Evolutionary conservation across 2,113 vertebrate species (phyloP).

Genomic region (Hemibagrus wyckioides): DNA sequence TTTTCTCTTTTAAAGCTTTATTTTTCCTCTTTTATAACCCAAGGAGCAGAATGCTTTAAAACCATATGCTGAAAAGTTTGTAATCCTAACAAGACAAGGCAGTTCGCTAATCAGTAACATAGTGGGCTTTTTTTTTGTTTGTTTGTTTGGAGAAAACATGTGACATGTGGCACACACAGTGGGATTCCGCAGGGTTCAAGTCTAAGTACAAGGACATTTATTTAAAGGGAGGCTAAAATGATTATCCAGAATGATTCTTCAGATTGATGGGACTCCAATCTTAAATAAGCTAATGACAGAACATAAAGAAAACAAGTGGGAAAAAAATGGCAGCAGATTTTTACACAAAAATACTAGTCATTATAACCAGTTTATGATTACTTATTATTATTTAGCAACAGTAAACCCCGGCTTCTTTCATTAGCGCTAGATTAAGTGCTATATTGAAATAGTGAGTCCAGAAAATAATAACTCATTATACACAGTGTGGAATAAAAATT

Average conservation of each 20-base stretch:
- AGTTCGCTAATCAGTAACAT: background rate
- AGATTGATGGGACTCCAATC: background rate
- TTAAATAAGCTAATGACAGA: background rate
- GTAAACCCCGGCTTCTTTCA: background rate
- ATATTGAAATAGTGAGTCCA: background rate
- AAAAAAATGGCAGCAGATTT: background rate
- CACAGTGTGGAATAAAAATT: background rate
- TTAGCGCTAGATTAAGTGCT: background rate
- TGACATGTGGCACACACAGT: background rate
- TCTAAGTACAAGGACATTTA: background rate
- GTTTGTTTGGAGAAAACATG: background rate
- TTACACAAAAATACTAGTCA: background rate
- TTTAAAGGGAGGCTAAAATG: background rate
- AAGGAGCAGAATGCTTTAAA: background rate
- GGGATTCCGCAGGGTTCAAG: background rate
- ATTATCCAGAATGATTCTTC: background rate
- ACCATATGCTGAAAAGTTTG: background rate
- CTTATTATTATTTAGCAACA: too few species aligned
- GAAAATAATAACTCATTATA: background rate
- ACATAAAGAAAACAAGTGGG: background rate
- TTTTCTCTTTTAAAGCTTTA: background rate
- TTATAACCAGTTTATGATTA: too few species aligned
- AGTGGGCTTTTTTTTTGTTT: background rate
- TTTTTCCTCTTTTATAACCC: too few species aligned
- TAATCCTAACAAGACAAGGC: background rate